Conservation (phyloP, 53 echinoderm and acorn worm genomes). For the Holothuria leucospilota region DNA sequence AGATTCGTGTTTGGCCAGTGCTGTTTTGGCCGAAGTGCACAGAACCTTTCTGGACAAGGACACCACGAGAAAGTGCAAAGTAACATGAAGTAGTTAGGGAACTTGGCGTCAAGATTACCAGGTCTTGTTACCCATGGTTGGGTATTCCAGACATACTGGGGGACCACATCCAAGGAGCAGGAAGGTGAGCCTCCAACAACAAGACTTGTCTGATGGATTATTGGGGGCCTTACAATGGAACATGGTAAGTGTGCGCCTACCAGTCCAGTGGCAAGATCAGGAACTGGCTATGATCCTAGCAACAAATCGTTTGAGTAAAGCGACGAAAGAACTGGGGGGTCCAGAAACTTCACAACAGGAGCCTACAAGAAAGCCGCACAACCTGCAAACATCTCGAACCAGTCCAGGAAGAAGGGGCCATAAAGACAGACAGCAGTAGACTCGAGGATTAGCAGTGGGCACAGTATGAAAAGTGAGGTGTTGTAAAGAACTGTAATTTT, state of each 20-base stretch:
- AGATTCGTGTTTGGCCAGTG: constrained; percentile 49
- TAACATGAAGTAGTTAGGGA: background rate
- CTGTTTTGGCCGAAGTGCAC: constrained; percentile 49
- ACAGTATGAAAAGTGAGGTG: background rate
- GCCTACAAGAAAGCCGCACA: no score
- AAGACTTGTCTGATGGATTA: background rate
- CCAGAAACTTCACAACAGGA: background rate
- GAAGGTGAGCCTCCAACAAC: constrained; percentile 4
- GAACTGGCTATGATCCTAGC: background rate
- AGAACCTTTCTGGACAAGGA: constrained; percentile 18
- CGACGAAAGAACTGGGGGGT: constrained; percentile 6
- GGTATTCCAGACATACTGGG: background rate
- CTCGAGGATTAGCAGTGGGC: background rate
- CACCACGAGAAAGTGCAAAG: background rate
- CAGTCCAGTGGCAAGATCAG: constrained; percentile 1
- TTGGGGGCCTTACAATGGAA: no score
- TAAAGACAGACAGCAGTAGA: background rate
- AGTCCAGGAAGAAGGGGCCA: background rate
- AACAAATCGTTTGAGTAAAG: no score
- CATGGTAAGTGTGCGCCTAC: background rate
- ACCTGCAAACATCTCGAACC: background rate
- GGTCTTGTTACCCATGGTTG: background rate
- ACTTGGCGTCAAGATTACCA: background rate
- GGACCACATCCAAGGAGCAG: background rate
- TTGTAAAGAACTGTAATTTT: constrained; percentile 1